phyloP scores from a whole-genome alignment of 37 sponge, comb jelly and placozoan species.

The Halichondria panicea region DNA sequence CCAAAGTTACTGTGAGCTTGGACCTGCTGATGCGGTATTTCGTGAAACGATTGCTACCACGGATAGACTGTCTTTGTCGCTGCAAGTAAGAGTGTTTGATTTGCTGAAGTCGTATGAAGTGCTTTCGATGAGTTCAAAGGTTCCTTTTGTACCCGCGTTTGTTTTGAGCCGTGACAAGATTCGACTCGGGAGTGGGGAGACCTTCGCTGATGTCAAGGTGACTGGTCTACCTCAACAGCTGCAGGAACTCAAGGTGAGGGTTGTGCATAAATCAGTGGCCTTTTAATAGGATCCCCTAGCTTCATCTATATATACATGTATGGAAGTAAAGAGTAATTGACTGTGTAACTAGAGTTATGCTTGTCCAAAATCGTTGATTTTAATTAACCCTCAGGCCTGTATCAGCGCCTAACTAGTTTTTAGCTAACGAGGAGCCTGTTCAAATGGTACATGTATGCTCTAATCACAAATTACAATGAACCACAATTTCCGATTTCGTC shows the following conservation, averaged over 20 bases:
- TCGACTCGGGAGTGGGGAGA: conserved; percentile 5
- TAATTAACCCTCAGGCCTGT: too few relatives aligned
- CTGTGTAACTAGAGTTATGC: too few relatives aligned
- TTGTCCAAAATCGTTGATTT: too few relatives aligned
- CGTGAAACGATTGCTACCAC: conserved; percentile 15
- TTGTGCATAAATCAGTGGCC: too few relatives aligned
- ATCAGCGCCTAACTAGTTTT: too few relatives aligned
- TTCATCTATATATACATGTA: too few relatives aligned
- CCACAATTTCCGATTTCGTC: too few relatives aligned
- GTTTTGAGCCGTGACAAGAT: conserved; percentile 15
- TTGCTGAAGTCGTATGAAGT: conserved; percentile 40
- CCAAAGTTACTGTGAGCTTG: conserved; percentile 40
- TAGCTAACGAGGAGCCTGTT: too few relatives aligned
- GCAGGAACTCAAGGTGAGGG: conserved; percentile 45
- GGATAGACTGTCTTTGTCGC: conserved; percentile 21
- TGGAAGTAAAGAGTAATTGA: too few relatives aligned
- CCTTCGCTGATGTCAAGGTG: conserved; percentile 11
- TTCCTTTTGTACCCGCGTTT: conserved; percentile 72
- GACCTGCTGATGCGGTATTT: not conserved
- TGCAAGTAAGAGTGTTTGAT: conserved; percentile 58
- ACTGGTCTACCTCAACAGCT: conserved; percentile 54
- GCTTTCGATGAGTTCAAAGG: conserved; percentile 4
- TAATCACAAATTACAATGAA: too few relatives aligned
- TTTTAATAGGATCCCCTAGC: too few relatives aligned
- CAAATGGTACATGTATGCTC: too few relatives aligned